Conservation (phyloP, 2,888 invertebrate species). For the Amblyjoppa fuscipennis region DNA sequence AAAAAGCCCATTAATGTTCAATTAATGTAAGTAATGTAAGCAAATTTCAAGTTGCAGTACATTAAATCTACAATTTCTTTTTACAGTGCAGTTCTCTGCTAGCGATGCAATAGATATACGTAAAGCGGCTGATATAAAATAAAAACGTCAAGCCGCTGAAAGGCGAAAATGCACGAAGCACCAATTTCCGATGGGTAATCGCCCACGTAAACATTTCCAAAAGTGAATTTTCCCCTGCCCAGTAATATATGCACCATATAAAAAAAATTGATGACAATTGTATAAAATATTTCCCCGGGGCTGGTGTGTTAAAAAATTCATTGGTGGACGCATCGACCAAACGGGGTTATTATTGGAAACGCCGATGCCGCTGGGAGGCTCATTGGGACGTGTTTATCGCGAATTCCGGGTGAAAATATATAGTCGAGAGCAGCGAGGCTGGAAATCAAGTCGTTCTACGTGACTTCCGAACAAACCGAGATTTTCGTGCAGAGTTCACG, state of each 20-base stretch:
- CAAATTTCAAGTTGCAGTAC: no score
- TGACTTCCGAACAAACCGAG: conserved; percentile 46
- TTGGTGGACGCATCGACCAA: not conserved
- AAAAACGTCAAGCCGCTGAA: not conserved
- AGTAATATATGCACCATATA: not conserved
- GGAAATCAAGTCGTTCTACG: conserved; percentile 51
- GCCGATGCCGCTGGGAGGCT: conserved; percentile 8
- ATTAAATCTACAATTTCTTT: no score
- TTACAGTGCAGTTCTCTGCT: no score
- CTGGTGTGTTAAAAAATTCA: not conserved
- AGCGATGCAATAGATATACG: no score
- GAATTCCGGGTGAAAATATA: not conserved
- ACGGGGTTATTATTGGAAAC: conserved; percentile 17
- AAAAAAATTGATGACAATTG: not conserved
- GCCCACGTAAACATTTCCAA: not conserved
- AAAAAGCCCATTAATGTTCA: no score
- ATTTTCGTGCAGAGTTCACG: conserved; percentile 17
- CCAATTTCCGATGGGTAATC: not conserved
- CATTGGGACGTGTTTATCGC: conserved; percentile 40
- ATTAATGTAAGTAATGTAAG: no score
- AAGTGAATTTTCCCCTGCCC: not conserved
- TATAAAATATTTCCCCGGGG: no score
- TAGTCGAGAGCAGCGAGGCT: conserved; percentile 25
- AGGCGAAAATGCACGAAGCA: not conserved
- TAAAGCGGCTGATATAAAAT: not conserved